Conservation (phyloP, 2,888 invertebrate genomes). For the Oxystoma pomonae region DNA sequence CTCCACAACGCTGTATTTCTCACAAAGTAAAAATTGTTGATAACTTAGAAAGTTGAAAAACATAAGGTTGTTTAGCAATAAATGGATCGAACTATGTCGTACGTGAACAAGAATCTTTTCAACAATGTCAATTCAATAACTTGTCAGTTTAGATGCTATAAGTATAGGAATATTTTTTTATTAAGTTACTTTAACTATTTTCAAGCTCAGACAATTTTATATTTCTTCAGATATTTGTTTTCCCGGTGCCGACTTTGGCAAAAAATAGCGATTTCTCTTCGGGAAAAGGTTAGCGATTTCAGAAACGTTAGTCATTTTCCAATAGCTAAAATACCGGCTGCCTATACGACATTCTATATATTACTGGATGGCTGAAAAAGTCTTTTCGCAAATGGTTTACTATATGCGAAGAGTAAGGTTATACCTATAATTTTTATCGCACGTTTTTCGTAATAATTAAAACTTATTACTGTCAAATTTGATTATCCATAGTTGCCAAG, state of each 20-base stretch:
- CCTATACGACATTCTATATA: conserved; percentile 1
- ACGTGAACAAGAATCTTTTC: neutral
- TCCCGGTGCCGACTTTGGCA: neutral
- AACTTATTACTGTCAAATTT: no score
- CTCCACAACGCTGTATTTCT: no score
- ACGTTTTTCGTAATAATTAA: no score
- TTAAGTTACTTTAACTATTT: neutral
- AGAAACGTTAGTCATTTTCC: neutral
- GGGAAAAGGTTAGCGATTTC: neutral
- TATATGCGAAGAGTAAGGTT: neutral
- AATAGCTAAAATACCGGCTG: conserved; percentile 3
- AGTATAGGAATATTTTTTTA: no score
- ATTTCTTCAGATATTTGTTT: neutral
- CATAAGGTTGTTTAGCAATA: neutral
- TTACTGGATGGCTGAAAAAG: neutral
- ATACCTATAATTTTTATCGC: no score
- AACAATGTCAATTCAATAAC: neutral
- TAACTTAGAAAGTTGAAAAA: no score
- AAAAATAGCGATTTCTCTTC: neutral
- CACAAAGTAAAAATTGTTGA: no score
- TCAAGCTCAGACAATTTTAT: neutral
- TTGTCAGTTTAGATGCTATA: no score
- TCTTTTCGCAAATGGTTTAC: neutral
- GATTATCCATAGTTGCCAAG: no score
- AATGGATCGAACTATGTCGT: neutral